Evolutionary conservation across 64 coral and sea anemone species (phyloP).

Genomic region (Montipora foliosa): DNA sequence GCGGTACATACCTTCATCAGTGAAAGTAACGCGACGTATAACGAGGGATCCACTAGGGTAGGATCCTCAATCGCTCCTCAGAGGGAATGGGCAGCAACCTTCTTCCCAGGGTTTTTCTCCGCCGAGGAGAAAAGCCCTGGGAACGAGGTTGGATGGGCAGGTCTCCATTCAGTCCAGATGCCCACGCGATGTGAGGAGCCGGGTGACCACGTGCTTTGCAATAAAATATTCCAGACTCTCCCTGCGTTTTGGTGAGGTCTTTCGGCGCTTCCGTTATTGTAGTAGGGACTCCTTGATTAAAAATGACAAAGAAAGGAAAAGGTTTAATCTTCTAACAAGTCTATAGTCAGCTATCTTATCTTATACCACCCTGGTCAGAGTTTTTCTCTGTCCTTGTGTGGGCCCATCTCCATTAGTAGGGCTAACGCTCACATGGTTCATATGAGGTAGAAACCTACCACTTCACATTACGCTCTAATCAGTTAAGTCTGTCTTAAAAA

Average conservation of each 20-base stretch:
- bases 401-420: too few species aligned
- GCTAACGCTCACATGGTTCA: too few species aligned
- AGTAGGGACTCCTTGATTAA: slow-evolving; percentile 76
- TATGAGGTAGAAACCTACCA: too few species aligned
- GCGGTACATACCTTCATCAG: slow-evolving; percentile 84
- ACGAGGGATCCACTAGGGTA: slow-evolving; percentile 45
- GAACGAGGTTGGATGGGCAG: slow-evolving; percentile 48
- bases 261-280: slow-evolving; percentile 76
- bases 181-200: slow-evolving; percentile 94
- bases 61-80: slow-evolving; percentile 75
- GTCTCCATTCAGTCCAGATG: slow-evolving; percentile 86
- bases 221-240: slow-evolving; percentile 73
- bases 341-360: not conserved
- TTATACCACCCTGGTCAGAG: too few species aligned
- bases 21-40: slow-evolving; percentile 72
- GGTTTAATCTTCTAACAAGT: not conserved
- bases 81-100: slow-evolving; percentile 82
- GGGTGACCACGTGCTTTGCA: slow-evolving; percentile 95
- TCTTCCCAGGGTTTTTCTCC: too few species aligned
- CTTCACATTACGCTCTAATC: too few species aligned
- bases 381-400: too few species aligned
- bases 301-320: not conserved
- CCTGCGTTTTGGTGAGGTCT: slow-evolving; percentile 66
- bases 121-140: too few species aligned
- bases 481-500: too few species aligned